These are phyloP conservation scores for Aselliscus stoliczkanus DNA, from an alignment of 2,797 vertebrate species.

Conservation along the genomic window DNA sequence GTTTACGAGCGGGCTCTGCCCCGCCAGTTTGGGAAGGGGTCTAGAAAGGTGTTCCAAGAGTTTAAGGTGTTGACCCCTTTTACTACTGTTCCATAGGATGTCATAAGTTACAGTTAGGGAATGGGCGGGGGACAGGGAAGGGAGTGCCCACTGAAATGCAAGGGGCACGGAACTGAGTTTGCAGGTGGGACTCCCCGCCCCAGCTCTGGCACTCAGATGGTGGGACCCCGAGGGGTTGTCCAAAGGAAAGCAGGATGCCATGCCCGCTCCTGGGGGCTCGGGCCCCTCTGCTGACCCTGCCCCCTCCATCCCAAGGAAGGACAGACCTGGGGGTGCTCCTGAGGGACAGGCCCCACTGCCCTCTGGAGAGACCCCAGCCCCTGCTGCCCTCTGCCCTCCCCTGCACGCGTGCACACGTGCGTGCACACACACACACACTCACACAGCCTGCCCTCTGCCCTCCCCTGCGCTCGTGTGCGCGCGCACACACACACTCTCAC, in stretches of 20 bases:
- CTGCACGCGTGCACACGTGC: rapidly evolving
- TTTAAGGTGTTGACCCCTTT: not conserved
- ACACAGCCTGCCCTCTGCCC: too few relatives aligned
- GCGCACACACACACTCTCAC: rapidly evolving
- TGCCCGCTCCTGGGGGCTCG: not conserved
- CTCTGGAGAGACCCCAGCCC: not conserved
- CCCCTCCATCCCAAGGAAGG: not conserved
- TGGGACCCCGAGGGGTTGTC: rapidly evolving
- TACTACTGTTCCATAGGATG: not conserved
- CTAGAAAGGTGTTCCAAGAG: not conserved
- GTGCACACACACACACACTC: rapidly evolving
- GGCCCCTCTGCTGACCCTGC: too few relatives aligned
- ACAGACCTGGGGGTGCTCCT: not conserved
- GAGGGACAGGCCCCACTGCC: not conserved
- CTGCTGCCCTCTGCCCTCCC: not conserved
- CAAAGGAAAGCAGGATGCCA: rapidly evolving
- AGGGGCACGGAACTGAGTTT: not conserved
- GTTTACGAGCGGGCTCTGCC: rapidly evolving
- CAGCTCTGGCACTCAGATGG: not conserved
- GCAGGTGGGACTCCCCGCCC: not conserved
- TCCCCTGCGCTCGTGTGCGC: too few relatives aligned
- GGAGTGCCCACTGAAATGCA: too few relatives aligned
- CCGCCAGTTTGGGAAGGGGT: not conserved
- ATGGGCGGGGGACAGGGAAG: not conserved
- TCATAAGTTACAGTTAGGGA: not conserved